Conservation (phyloP, 2,888 invertebrate species). For the Lutraria lutraria region DNA sequence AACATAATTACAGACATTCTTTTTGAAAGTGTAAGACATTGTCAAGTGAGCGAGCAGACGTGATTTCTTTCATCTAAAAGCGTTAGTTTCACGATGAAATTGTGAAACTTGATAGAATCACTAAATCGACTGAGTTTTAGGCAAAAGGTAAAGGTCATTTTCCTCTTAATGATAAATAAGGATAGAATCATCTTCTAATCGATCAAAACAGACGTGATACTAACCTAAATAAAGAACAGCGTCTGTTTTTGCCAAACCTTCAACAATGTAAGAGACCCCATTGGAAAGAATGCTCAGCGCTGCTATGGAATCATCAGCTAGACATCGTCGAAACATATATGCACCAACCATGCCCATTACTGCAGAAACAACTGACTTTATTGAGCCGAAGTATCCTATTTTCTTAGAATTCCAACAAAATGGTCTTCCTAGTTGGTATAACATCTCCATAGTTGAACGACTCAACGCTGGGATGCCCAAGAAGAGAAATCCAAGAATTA, state of each 20-base stretch:
- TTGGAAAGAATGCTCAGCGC: constrained; percentile 49
- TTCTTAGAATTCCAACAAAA: constrained; percentile 74
- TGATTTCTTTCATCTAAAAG: too few species aligned
- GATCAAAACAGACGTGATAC: background rate
- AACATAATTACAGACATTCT: too few species aligned
- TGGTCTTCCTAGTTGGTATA: constrained; percentile 72
- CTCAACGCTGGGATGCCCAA: constrained; percentile 48
- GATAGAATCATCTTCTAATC: too few species aligned
- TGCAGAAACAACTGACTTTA: constrained; percentile 45
- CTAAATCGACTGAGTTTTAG: too few species aligned
- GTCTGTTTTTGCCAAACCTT: constrained; percentile 66
- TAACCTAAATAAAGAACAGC: constrained; percentile 67
- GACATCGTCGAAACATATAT: constrained; percentile 62
- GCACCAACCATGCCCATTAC: constrained; percentile 62
- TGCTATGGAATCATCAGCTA: constrained; percentile 67
- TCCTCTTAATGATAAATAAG: too few species aligned
- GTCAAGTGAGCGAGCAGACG: too few species aligned
- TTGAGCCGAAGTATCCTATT: constrained; percentile 68
- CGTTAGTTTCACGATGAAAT: too few species aligned
- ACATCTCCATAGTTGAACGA: constrained; percentile 61
- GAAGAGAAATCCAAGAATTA: constrained; percentile 60
- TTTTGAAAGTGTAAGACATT: too few species aligned
- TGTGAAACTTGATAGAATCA: too few species aligned
- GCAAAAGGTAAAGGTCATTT: too few species aligned
- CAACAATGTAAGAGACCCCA: constrained; percentile 59